Conservation (phyloP, 2,888 invertebrate genomes). For the Drosophila tanythrix region DNA sequence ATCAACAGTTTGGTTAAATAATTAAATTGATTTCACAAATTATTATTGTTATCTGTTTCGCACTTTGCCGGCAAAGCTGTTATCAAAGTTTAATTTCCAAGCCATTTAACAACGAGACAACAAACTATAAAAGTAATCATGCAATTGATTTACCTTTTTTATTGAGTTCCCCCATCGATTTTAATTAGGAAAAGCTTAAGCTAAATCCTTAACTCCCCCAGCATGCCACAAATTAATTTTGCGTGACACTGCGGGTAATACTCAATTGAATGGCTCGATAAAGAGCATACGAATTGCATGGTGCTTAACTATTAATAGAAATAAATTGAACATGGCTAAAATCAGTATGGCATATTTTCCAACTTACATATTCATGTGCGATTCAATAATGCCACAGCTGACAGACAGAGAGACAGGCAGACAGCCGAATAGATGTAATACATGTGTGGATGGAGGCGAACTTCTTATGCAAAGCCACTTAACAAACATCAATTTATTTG, state of each 20-base stretch:
- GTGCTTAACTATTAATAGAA: constrained; percentile 67
- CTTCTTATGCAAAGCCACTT: constrained; percentile 81
- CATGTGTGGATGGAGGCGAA: constrained; percentile 51
- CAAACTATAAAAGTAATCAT: constrained; percentile 44
- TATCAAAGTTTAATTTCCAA: constrained; percentile 28
- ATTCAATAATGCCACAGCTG: constrained; percentile 64
- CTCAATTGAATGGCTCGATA: constrained; percentile 48
- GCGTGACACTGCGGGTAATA: constrained; percentile 40
- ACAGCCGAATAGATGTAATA: constrained; percentile 22
- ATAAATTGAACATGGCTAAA: constrained; percentile 68
- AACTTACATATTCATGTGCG: constrained; percentile 74
- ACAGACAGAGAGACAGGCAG: constrained; percentile 10
- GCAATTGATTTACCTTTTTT: constrained; percentile 57
- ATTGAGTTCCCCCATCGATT: constrained; percentile 15
- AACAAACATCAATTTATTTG: constrained; percentile 80
- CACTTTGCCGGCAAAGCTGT: constrained; percentile 3
- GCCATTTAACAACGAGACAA: constrained; percentile 34
- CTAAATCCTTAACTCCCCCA: neutral
- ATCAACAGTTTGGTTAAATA: constrained; percentile 31
- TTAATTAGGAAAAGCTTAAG: constrained; percentile 53
- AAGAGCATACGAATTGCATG: constrained; percentile 66
- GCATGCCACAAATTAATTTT: constrained; percentile 18
- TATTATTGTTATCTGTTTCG: constrained; percentile 25
- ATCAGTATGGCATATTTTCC: constrained; percentile 58
- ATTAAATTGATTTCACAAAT: constrained; percentile 16